Conservation (phyloP, 2,113 vertebrate genomes). For the Grantiella picta region DNA sequence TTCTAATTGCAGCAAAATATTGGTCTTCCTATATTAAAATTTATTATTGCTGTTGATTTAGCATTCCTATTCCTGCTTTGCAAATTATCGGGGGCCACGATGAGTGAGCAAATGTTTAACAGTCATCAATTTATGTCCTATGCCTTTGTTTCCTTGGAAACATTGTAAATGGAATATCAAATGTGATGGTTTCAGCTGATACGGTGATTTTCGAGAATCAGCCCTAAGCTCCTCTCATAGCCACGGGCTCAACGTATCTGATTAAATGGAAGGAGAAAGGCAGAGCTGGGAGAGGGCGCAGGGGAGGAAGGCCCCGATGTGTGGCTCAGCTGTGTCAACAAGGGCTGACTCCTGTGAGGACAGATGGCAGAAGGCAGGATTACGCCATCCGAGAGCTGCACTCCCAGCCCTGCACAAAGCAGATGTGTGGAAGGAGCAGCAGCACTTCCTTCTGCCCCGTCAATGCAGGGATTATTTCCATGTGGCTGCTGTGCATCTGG, state of each 20-base stretch:
- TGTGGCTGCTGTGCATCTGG: not conserved
- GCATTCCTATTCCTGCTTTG: constrained; percentile 20
- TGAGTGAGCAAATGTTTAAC: constrained; percentile 45
- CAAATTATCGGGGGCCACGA: not conserved
- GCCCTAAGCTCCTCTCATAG: constrained; percentile 35
- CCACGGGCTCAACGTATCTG: constrained; percentile 5
- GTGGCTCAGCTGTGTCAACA: constrained; percentile 41
- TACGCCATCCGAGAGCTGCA: not conserved
- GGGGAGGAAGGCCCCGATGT: not conserved
- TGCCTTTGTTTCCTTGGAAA: constrained; percentile 68
- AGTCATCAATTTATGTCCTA: constrained; percentile 49
- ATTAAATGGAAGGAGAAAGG: constrained; percentile 51
- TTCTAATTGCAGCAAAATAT: constrained; percentile 45
- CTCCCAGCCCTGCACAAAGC: not conserved
- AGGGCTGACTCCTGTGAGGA: not conserved
- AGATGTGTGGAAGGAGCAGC: constrained; percentile 20
- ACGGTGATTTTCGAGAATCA: constrained; percentile 41
- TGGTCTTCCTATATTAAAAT: constrained; percentile 30
- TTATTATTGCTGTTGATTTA: constrained; percentile 42
- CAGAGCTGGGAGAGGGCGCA: not conserved
- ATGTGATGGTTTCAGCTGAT: constrained; percentile 57
- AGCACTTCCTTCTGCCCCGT: not conserved
- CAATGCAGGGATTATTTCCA: constrained; percentile 1
- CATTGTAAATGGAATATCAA: constrained; percentile 63
- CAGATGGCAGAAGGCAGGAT: constrained; percentile 55